Evolutionary conservation across 2,113 vertebrate species (phyloP), one percentile per base, ranked within the genome.

Genomic region (Rutilus rutilus): DNA sequence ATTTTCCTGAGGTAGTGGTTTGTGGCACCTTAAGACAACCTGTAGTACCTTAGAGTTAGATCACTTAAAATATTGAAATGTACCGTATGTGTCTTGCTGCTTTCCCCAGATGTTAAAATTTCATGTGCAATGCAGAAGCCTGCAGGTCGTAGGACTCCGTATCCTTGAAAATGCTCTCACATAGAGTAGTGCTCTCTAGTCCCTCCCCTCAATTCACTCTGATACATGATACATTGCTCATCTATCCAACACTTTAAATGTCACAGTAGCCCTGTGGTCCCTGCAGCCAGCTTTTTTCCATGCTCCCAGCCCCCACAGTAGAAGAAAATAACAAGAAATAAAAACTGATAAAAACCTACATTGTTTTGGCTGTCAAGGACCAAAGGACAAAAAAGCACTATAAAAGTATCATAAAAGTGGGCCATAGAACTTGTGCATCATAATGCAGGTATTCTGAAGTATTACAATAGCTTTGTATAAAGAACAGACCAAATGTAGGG

Each of bases 201-300:
- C 33, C 83, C 62, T 62, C 39, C 81, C 78, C 50, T 86, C 76
- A 74, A 50, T 77, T 82, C 85, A 52, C 62, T 88, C 82, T 84
- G 73, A 86, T 92, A 87, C 88, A 85, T 86, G 0, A 90, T 91
- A 90, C 88, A 86, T 90, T 86, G 86, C 85, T 83, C 76, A 76
- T 85, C 82, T 87, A 52, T 83, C 78, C 90, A 88, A 88, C 90
- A 88, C 67, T 60, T 87, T 80, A 89, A 89, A 91, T 89, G 89
- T 90, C 90, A 89, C 84, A 11, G 30, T 64, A 33, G 36, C 86
- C 78, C 74, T 33, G 39, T 83, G 85, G 74, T 85, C 30, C 73
- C 86, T 80, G 69, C 33, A 77, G 69, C 25, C 57, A 78, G 85
- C 59, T 65, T 86, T 67, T 50, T 30, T 42, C 42, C 21, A 39